Evolutionary conservation across 53 echinoderm and acorn worm genomes (phyloP).

Genomic region (Glandiceps talaboti): DNA sequence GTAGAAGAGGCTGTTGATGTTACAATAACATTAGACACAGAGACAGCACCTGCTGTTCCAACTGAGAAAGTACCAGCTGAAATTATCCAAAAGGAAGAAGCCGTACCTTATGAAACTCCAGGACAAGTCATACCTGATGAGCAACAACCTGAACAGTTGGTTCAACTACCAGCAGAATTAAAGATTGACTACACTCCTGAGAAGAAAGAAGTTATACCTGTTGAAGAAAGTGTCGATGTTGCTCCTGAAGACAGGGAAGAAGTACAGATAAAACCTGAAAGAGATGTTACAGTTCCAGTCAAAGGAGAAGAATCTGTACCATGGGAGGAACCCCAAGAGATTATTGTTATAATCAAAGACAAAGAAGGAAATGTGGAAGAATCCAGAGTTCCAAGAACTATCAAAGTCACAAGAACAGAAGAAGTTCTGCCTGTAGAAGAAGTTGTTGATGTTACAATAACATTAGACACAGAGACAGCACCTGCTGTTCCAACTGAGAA

Average conservation of each 20-base stretch:
- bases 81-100: neutral
- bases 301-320: neutral
- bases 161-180: neutral
- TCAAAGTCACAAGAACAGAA: neutral
- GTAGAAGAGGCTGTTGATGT: neutral
- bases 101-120: neutral
- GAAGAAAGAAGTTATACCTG: neutral
- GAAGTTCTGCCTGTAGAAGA: neutral
- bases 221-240: neutral
- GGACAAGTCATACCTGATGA: neutral
- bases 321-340: neutral
- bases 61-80: neutral
- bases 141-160: neutral
- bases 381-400: neutral
- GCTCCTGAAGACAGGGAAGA: neutral
- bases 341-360: neutral
- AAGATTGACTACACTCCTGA: neutral
- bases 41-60: neutral
- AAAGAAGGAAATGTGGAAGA: neutral
- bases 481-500: neutral
- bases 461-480: neutral
- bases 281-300: neutral
- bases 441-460: neutral
- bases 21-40: neutral
- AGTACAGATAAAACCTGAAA: neutral